These are phyloP conservation scores for Tokudaia muenninki DNA, from an alignment of 2,797 vertebrate genomes.

Conservation along the genomic window DNA sequence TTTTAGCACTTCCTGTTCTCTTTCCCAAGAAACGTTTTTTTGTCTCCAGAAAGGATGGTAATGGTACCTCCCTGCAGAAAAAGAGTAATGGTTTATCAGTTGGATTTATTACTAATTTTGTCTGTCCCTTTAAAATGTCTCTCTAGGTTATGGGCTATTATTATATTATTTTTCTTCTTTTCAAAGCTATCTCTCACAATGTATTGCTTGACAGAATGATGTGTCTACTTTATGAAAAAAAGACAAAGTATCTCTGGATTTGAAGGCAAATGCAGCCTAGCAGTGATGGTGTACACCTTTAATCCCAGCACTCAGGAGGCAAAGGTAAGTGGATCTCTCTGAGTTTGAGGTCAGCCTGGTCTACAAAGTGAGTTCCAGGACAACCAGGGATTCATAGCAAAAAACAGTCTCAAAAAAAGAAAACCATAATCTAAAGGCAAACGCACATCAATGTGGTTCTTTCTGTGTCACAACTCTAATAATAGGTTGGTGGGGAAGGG, in stretches of 20 bases:
- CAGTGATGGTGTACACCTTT: not conserved
- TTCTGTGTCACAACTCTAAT: not conserved
- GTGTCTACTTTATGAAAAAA: constrained; percentile 44
- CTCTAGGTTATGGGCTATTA: constrained; percentile 44
- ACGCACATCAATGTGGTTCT: not conserved
- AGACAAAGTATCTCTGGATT: not conserved
- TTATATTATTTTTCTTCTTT: constrained; percentile 64
- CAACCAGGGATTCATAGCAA: not conserved
- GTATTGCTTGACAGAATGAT: constrained; percentile 38
- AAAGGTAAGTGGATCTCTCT: not conserved
- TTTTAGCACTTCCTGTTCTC: constrained; percentile 1
- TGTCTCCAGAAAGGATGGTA: constrained; percentile 35
- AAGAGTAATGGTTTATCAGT: constrained; percentile 30
- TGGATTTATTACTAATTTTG: not conserved
- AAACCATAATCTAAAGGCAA: not conserved
- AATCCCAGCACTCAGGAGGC: not conserved
- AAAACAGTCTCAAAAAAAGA: not conserved
- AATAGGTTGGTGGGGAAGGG: not conserved
- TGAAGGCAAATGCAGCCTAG: not conserved
- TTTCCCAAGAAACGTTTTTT: not conserved
- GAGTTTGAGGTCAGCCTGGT: not conserved
- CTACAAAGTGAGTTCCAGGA: not conserved
- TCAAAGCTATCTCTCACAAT: constrained; percentile 33
- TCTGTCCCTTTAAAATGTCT: constrained; percentile 57
- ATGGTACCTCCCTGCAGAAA: not conserved